Percentiles rank a stretch among this genome's conserved stretches.
phyloP scores from a whole-genome alignment of 2,797 vertebrate genomes.

The Mormyrus proboscirostris region DNA sequence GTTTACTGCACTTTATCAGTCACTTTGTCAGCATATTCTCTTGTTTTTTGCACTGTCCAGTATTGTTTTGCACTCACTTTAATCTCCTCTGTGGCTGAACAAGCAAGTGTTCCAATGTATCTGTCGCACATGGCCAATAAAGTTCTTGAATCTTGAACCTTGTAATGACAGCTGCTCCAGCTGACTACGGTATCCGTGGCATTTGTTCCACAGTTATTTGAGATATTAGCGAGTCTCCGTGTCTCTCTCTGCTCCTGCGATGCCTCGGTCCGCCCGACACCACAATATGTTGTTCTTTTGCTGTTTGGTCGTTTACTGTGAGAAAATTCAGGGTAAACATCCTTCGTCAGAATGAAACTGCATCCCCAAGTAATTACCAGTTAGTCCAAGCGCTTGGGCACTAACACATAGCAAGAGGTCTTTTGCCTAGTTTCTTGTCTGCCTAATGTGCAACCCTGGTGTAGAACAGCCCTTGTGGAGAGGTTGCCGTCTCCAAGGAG shows the following conservation, averaged over 20 bases:
- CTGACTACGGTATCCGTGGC: neutral
- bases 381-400: neutral
- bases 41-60: neutral
- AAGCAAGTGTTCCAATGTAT: neutral
- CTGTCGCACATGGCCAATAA: neutral
- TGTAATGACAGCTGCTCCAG: neutral
- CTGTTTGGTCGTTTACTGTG: neutral
- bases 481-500: neutral
- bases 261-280: too few species aligned
- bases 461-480: neutral
- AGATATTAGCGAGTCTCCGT: neutral
- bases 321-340: neutral
- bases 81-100: neutral
- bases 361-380: neutral
- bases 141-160: neutral
- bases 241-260: too few species aligned
- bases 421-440: neutral
- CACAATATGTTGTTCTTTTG: neutral
- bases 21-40: neutral
- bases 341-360: neutral
- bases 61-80: neutral
- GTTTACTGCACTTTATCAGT: neutral
- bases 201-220: neutral
- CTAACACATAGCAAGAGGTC: neutral
- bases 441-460: neutral